Percentiles rank a stretch among this genome's conserved stretches.
These are phyloP conservation scores for Loxodonta africana DNA, from an alignment of 2,113 vertebrate genomes.

Conservation along the genomic window DNA sequence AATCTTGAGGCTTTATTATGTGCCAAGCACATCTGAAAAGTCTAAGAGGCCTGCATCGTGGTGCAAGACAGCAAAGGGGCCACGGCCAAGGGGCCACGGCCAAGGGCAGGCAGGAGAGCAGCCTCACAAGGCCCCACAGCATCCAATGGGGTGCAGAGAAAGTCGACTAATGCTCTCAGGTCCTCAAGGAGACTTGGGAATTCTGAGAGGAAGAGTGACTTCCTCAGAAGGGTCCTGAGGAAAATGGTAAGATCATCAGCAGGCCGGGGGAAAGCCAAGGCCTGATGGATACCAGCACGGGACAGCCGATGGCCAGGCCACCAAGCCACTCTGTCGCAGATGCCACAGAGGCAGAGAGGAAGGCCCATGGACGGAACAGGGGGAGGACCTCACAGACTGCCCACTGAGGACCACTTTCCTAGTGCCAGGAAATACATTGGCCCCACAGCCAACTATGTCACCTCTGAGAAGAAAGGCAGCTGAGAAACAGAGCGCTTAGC, in stretches of 20 bases:
- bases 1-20: background rate
- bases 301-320: background rate
- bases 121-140: rapidly evolving
- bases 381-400: too few species aligned
- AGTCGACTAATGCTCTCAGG: background rate
- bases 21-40: background rate
- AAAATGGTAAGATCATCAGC: background rate
- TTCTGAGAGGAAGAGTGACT: background rate
- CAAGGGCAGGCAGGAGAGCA: too few species aligned
- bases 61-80: rapidly evolving
- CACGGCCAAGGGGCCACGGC: rapidly evolving
- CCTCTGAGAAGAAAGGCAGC: background rate
- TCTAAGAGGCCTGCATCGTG: rapidly evolving
- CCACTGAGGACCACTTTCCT: background rate
- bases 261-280: background rate
- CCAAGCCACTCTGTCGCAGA: background rate
- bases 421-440: background rate
- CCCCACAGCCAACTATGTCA: background rate
- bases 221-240: background rate
- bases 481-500: background rate
- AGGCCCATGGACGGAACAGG: background rate
- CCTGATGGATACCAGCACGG: background rate
- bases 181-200: background rate
- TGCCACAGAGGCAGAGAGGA: background rate
- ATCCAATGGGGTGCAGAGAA: background rate